Evolutionary conservation across 2,797 vertebrate genomes (phyloP).

Genomic region (Nothura maculosa): DNA sequence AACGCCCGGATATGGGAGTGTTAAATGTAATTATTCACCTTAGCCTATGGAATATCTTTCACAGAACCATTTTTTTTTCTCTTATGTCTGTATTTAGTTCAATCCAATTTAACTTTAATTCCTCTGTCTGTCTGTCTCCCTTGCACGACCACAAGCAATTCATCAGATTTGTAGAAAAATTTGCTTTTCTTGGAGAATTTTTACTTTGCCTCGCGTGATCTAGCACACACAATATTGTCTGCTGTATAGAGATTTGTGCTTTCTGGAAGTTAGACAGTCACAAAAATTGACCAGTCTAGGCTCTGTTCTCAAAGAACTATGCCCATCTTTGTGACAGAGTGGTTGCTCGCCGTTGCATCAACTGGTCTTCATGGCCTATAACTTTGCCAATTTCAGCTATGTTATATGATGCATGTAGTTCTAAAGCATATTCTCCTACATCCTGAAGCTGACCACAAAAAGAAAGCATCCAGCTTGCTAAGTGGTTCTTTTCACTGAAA

Average conservation of each 20-base stretch:
- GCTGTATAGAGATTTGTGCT: background rate
- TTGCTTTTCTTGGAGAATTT: background rate
- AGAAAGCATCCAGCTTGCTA: background rate
- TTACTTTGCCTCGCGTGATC: background rate
- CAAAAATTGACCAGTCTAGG: background rate
- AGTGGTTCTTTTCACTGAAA: background rate
- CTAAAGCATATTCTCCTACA: rapidly evolving
- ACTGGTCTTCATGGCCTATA: background rate
- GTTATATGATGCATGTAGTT: rapidly evolving
- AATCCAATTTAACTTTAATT: background rate
- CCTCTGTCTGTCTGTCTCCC: background rate
- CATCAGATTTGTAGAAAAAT: background rate
- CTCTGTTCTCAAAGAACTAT: background rate
- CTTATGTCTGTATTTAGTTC: background rate
- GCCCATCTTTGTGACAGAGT: background rate
- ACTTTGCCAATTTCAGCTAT: background rate
- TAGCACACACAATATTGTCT: background rate
- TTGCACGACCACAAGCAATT: background rate
- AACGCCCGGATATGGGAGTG: background rate
- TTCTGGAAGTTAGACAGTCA: background rate
- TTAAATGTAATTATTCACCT: background rate
- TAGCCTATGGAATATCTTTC: background rate
- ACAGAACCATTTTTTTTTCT: background rate
- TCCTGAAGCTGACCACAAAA: background rate
- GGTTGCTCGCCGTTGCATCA: background rate